A percentile compares a stretch with the other conserved stretches of the same genome.
These are phyloP conservation scores for Parasteatoda lunata DNA, from an alignment of 2,888 invertebrate genomes.

Conservation along the genomic window DNA sequence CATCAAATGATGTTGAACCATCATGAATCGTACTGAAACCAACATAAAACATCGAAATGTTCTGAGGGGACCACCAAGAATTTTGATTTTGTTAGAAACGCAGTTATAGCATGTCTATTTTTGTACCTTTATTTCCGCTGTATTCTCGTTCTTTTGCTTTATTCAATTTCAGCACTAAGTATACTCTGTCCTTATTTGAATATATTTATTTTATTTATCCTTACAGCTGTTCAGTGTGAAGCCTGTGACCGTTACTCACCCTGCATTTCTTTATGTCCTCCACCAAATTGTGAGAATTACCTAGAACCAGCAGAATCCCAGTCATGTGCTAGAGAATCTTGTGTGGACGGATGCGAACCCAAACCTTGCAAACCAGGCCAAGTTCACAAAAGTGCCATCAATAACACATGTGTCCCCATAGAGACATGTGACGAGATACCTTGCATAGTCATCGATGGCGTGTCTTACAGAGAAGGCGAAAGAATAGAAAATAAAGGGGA, in stretches of 20 bases:
- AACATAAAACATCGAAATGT: no score
- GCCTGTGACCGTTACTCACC: conserved; percentile 86
- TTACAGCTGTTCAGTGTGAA: conserved; percentile 89
- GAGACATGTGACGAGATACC: conserved; percentile 80
- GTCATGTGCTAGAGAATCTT: conserved; percentile 83
- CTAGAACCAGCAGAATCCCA: conserved; percentile 80
- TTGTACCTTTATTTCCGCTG: no score
- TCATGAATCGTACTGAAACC: no score
- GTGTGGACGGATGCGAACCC: conserved; percentile 81
- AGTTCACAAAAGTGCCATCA: conserved; percentile 82
- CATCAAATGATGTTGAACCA: no score
- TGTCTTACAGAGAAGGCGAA: conserved; percentile 85
- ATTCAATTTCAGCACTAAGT: no score
- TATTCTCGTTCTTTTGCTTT: no score
- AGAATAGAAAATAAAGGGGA: conserved; percentile 78
- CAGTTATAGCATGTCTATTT: no score
- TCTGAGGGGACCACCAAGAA: no score
- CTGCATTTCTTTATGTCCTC: conserved; percentile 87
- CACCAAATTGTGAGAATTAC: conserved; percentile 87
- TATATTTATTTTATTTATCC: conserved; percentile 30
- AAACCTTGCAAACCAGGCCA: conserved; percentile 83
- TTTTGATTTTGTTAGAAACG: no score
- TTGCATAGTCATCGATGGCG: conserved; percentile 82
- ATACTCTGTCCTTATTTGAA: no score
- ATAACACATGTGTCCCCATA: conserved; percentile 84